Base-by-base conservation (phyloP, 2,888 invertebrate genomes). In the Agonopterix alstromeriana region DNA sequence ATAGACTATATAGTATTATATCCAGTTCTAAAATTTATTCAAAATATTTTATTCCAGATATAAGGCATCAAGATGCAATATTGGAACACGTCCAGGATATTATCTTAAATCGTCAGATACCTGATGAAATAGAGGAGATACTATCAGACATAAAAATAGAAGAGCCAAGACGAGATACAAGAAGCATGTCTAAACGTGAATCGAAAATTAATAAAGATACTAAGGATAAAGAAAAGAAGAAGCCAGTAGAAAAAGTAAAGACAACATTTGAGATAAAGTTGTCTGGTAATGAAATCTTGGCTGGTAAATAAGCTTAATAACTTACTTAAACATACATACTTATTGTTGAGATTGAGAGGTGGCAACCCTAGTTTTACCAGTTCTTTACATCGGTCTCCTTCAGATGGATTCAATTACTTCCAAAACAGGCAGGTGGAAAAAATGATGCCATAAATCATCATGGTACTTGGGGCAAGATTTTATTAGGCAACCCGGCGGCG, bases 11-110 rank as follows among this genome's bases (percentile, higher is more conserved):
- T 9, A 36, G 38, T 38, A 38, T n/a, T 10, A n/a, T n/a, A n/a
- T 38, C n/a, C 38, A n/a, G 9, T n/a, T 38, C 5, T 38, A 38
- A 38, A 38, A 5, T 1, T 27, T 27, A 27, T 5, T 27, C 27
- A 1, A 38, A n/a, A 38, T 38, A 38, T n/a, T 38, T 3, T 35
- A 48, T 43, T 36, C 1, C 14, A 86, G 86, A 85, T 55, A 53
- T 74, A 40, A 72, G 85, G 47, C 82, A 83, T 45, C 85, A 83
- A 69, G 85, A 85, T 49, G 66, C 77, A 41, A 63, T 71, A 44
- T 50, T 86, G 3, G 63, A 64, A 35, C 52, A 68, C 1, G 73
- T 87, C 1, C 69, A 67, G 52, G 66, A 82, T 52, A 49, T 53
- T 0, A 70, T 76, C 44, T 52, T 83, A 7, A 67, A 65, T n/a